Conservation (phyloP, 2,797 vertebrate species). For the Australoheros facetus region DNA sequence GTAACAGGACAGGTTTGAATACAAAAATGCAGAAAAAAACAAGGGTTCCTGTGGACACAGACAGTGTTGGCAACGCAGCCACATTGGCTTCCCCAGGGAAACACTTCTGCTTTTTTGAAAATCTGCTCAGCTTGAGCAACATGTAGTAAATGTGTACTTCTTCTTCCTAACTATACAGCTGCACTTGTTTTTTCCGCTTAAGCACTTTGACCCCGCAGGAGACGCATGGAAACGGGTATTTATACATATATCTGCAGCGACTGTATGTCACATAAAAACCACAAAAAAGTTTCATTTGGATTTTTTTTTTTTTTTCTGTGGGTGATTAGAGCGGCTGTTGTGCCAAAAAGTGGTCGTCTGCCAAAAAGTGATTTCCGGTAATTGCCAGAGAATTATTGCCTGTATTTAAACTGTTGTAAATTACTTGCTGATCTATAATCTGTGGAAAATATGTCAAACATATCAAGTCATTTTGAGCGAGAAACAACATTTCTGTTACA, state of each 20-base stretch:
- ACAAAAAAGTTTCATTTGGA: neutral
- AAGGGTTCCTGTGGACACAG: neutral
- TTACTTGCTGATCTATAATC: no score
- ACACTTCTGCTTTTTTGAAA: neutral
- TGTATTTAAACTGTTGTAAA: no score
- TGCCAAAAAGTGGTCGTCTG: no score
- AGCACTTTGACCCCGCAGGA: neutral
- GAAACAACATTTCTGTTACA: no score
- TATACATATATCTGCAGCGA: neutral
- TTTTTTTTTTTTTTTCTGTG: neutral
- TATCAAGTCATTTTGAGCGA: no score
- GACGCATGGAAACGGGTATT: neutral
- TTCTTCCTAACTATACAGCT: neutral
- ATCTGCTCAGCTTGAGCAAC: neutral
- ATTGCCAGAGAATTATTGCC: no score
- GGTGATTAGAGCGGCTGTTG: neutral
- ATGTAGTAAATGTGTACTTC: neutral
- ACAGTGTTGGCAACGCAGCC: neutral
- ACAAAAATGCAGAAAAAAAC: neutral
- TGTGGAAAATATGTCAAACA: no score
- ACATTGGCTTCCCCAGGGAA: neutral
- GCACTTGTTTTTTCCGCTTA: neutral
- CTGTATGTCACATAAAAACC: neutral
- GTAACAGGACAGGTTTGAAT: neutral
- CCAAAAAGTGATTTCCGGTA: no score